phyloP scores from a whole-genome alignment of 2,888 invertebrate species.

The Alitta virens region DNA sequence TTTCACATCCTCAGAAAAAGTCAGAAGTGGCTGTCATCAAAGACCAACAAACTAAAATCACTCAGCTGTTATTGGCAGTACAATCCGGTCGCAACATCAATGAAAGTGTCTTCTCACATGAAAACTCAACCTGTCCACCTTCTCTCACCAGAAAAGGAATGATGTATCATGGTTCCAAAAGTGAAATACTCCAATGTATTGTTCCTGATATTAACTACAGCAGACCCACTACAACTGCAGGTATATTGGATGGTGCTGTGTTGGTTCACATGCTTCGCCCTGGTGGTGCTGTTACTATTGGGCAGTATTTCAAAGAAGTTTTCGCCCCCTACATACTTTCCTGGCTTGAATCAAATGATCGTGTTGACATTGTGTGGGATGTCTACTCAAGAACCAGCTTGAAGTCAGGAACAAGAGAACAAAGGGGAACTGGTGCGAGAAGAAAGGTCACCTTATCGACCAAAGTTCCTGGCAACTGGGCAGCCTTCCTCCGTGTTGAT shows the following conservation, averaged over 20 bases:
- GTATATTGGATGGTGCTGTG: conserved; percentile 21
- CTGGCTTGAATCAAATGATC: conserved; percentile 15
- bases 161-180: conserved; percentile 8
- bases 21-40: conserved; percentile 13
- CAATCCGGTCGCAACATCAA: conserved; percentile 14
- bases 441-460: conserved; percentile 4
- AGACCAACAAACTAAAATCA: conserved; percentile 13
- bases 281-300: conserved; percentile 15
- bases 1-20: conserved; percentile 12
- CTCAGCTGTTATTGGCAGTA: conserved; percentile 13
- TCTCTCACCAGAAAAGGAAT: conserved; percentile 13
- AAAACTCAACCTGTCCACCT: conserved; percentile 3
- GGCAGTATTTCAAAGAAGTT: conserved; percentile 17
- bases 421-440: background rate
- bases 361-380: conserved; percentile 6
- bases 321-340: conserved; percentile 17
- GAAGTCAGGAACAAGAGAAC: conserved; percentile 15
- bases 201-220: conserved; percentile 15
- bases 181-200: conserved; percentile 16
- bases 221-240: conserved; percentile 18
- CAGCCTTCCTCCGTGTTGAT: conserved; percentile 19
- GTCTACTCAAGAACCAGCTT: conserved; percentile 12
- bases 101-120: conserved; percentile 2
- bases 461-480: conserved; percentile 20
- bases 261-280: conserved; percentile 21